Conservation (phyloP, 1,140 invertebrate species). For the Caenorhabditis briggsae region DNA sequence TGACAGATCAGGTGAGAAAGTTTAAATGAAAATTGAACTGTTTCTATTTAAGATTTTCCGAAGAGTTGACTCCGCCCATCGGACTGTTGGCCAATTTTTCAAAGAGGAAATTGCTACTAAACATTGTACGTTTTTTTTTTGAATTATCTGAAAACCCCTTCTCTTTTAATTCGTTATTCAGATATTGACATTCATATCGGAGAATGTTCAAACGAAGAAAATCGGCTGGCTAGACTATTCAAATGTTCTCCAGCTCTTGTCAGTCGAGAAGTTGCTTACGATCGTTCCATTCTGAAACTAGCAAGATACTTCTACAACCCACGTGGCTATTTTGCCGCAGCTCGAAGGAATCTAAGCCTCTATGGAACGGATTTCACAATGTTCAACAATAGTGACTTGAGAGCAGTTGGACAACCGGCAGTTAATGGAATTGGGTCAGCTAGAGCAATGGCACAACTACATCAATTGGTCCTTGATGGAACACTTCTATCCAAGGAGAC, state of each 20-base stretch:
- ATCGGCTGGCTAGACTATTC: conserved; percentile 54
- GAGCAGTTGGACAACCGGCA: conserved; percentile 61
- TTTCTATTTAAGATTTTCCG: conserved; percentile 74
- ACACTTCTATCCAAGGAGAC: conserved; percentile 44
- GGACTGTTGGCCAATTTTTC: conserved; percentile 78
- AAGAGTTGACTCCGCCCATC: conserved; percentile 75
- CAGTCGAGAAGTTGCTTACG: conserved; percentile 53
- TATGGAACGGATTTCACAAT: conserved; percentile 61
- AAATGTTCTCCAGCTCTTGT: conserved; percentile 26
- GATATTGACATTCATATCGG: conserved; percentile 60
- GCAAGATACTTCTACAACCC: conserved; percentile 55
- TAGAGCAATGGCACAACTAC: conserved; percentile 54
- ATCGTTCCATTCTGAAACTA: conserved; percentile 24
- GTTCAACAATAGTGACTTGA: conserved; percentile 65
- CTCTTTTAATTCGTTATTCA: conserved; percentile 63
- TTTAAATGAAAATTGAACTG: neutral
- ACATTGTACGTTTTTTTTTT: conserved; percentile 78
- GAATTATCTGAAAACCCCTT: conserved; percentile 76
- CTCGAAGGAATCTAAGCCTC: conserved; percentile 25
- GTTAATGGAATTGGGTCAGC: conserved; percentile 66
- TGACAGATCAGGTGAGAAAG: conserved; percentile 72
- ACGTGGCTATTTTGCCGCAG: conserved; percentile 38
- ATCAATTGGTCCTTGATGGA: conserved; percentile 62
- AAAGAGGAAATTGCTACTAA: conserved; percentile 79
- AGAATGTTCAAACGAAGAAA: conserved; percentile 56